Percentiles rank a stretch among this genome's conserved stretches.
These are phyloP conservation scores for Patiria miniata DNA, from an alignment of 35 echinoderm and acorn worm genomes.

Conservation along the genomic window DNA sequence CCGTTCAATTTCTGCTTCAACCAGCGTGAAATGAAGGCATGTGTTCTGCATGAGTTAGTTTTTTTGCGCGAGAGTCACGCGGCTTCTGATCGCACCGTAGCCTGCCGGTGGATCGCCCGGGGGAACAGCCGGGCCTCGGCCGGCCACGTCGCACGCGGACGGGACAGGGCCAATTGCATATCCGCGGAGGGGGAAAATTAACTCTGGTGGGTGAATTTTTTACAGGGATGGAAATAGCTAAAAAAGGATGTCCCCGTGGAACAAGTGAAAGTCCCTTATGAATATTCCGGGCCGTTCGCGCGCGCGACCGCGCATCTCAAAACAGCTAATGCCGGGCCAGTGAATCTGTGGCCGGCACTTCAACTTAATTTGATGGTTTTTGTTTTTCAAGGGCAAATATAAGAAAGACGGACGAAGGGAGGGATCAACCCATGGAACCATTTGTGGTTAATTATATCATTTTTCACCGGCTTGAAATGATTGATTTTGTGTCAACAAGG, in stretches of 20 bases:
- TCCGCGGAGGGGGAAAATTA: not conserved
- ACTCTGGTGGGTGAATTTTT: not conserved
- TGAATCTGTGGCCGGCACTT: too few relatives aligned
- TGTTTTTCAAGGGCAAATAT: too few relatives aligned
- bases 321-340: too few relatives aligned
- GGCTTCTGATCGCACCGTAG: too few relatives aligned
- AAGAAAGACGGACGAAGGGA: not conserved
- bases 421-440: not conserved
- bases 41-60: conserved; percentile 27
- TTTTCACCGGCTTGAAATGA: conserved; percentile 5
- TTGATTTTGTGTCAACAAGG: conserved; percentile 11
- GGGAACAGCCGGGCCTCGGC: too few relatives aligned
- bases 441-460: conserved; percentile 19
- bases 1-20: not conserved
- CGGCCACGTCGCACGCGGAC: not conserved
- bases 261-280: too few relatives aligned
- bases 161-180: not conserved
- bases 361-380: too few relatives aligned
- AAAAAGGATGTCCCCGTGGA: too few relatives aligned
- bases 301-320: too few relatives aligned
- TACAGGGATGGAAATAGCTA: too few relatives aligned
- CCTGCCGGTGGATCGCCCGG: too few relatives aligned
- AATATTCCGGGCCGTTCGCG: too few relatives aligned
- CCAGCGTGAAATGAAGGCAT: not conserved
- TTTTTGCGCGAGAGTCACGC: not conserved